These are phyloP conservation scores for Plumapathes pennacea DNA, from an alignment of 92 coral and sea anemone genomes.

Conservation along the genomic window DNA sequence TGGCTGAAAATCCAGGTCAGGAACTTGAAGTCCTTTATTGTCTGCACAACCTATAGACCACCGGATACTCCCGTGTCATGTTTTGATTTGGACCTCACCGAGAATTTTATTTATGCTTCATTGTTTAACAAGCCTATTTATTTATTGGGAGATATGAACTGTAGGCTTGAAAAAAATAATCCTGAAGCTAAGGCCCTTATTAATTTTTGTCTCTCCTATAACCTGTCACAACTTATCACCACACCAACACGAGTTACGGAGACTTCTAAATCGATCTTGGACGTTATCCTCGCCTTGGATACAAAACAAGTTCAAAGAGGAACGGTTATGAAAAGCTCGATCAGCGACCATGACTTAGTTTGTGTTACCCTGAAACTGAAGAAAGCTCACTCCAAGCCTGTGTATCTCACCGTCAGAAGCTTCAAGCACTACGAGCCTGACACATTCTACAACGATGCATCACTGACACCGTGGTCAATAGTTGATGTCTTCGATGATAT, in stretches of 20 bases:
- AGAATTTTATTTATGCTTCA: constrained; percentile 14
- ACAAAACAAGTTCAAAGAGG: constrained; percentile 35
- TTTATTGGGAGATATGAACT: constrained; percentile 27
- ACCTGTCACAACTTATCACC: constrained; percentile 35
- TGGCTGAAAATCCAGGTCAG: constrained; percentile 51
- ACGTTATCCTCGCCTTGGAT: constrained; percentile 45
- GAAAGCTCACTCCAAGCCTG: constrained; percentile 29
- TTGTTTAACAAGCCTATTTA: constrained; percentile 12
- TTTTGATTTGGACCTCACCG: constrained; percentile 6
- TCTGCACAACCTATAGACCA: constrained; percentile 54
- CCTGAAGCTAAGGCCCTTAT: constrained; percentile 21
- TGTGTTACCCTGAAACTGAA: constrained; percentile 19
- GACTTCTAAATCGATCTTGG: constrained; percentile 19
- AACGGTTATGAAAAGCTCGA: constrained; percentile 21
- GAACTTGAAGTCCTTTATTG: constrained; percentile 30
- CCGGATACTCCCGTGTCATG: constrained; percentile 38
- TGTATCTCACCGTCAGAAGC: constrained; percentile 22
- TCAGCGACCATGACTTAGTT: constrained; percentile 37
- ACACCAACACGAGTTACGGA: constrained; percentile 43
- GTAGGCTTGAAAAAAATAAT: constrained; percentile 13
- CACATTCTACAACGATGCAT: constrained; percentile 2
- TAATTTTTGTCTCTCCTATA: constrained; percentile 40
- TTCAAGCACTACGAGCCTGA: constrained; percentile 32
- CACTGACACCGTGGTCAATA: constrained; percentile 34
- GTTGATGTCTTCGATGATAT: constrained; percentile 30